Conservation (phyloP, 2,888 invertebrate genomes). For the Temnothorax unifasciatus region DNA sequence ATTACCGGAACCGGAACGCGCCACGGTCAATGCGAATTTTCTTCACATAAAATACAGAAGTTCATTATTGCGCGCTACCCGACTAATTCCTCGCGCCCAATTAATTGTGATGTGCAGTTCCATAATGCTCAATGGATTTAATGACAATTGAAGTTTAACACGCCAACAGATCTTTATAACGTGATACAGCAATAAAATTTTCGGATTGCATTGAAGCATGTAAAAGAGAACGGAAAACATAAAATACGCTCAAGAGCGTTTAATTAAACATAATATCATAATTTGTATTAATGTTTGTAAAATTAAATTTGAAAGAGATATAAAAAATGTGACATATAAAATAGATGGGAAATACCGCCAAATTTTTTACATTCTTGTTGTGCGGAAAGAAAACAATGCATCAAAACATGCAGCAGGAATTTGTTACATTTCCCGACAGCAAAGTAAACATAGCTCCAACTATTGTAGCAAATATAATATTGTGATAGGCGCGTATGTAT, state of each 20-base stretch:
- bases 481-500: background rate
- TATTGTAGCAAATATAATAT: conserved; percentile 38
- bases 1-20: conserved; percentile 35
- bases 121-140: conserved; percentile 7
- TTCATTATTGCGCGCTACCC: conserved; percentile 41
- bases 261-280: background rate
- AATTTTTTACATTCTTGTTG: conserved; percentile 7
- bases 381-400: conserved; percentile 11
- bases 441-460: background rate
- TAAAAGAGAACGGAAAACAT: background rate
- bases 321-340: background rate
- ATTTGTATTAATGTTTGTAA: background rate
- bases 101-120: conserved; percentile 20
- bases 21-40: conserved; percentile 24
- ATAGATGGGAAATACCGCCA: background rate
- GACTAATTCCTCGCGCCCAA: conserved; percentile 20
- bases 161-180: background rate
- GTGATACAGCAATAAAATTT: background rate
- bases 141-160: conserved; percentile 9
- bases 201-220: background rate
- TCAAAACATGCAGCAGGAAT: background rate
- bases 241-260: background rate
- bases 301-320: background rate
- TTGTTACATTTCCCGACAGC: background rate
- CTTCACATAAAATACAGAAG: conserved; percentile 45